These are phyloP conservation scores for Colistium nudipinnis DNA, from an alignment of 2,113 vertebrate species.

Conservation along the genomic window DNA sequence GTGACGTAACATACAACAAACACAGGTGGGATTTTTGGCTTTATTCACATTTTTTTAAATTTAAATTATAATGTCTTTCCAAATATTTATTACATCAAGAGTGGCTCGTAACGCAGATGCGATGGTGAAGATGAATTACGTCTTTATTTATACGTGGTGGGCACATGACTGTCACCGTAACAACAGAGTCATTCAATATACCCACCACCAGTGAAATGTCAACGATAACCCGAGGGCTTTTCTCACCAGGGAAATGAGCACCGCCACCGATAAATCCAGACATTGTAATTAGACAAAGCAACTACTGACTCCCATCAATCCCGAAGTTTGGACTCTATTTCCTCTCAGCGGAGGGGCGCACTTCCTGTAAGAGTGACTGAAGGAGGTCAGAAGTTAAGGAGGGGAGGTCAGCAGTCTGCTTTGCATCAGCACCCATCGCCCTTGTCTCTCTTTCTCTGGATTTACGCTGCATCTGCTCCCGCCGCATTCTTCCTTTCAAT, in stretches of 20 bases:
- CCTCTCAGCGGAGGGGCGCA: constrained; percentile 55
- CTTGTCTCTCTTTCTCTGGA: constrained; percentile 30
- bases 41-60: constrained; percentile 7
- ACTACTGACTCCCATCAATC: constrained; percentile 58
- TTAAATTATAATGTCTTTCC: constrained; percentile 32
- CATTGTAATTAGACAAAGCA: constrained; percentile 70
- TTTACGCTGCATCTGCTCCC: neutral
- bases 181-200: constrained; percentile 46
- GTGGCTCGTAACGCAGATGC: neutral
- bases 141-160: neutral
- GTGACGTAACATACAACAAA: no score
- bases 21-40: no score
- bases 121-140: constrained; percentile 1
- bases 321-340: constrained; percentile 60
- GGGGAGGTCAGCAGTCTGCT: constrained; percentile 67
- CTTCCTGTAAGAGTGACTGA: constrained; percentile 63
- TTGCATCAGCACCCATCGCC: constrained; percentile 62
- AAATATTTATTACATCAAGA: constrained; percentile 15
- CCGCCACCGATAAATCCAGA: constrained; percentile 64
- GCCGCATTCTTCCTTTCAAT: constrained; percentile 20
- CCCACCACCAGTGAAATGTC: constrained; percentile 61
- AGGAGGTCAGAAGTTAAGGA: constrained; percentile 57
- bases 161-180: constrained; percentile 33
- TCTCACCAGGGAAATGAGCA: constrained; percentile 62
- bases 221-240: constrained; percentile 49